Evolutionary conservation across 1,140 invertebrate species (phyloP).

Genomic region (Cherax destructor): DNA sequence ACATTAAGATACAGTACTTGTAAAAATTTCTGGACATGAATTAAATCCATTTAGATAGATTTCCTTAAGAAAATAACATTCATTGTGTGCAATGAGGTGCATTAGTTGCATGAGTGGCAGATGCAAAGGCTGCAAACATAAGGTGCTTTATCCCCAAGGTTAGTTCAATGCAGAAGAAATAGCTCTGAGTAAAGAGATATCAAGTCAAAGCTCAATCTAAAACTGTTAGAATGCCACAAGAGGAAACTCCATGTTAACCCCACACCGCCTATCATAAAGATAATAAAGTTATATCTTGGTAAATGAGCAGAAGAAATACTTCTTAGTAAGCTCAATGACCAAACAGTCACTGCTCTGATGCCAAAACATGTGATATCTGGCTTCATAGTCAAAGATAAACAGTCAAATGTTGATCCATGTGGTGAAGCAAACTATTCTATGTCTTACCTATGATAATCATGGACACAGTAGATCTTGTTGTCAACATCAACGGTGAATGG

Average conservation of each 20-base stretch:
- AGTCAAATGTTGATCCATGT: conserved; percentile 93
- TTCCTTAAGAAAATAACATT: neutral
- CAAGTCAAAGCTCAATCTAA: neutral
- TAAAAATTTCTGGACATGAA: no score
- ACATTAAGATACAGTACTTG: no score
- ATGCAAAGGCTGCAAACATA: neutral
- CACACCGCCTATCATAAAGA: neutral
- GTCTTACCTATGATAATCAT: conserved; percentile 96
- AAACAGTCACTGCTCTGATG: no score
- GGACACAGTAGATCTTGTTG: conserved; percentile 99
- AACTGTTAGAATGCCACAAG: neutral
- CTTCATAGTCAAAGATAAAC: conserved; percentile 80
- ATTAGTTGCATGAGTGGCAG: neutral
- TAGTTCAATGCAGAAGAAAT: neutral
- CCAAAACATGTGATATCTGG: no score
- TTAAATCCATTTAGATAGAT: no score
- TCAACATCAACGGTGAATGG: conserved; percentile 98
- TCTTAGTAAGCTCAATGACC: no score
- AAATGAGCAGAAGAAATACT: neutral
- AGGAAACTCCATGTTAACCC: neutral
- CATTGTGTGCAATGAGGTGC: neutral
- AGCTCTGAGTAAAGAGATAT: neutral
- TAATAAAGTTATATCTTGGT: neutral
- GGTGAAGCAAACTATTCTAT: conserved; percentile 79
- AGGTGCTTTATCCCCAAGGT: neutral